Conservation (phyloP, 2,888 invertebrate genomes). For the Platycnemis pennipes region DNA sequence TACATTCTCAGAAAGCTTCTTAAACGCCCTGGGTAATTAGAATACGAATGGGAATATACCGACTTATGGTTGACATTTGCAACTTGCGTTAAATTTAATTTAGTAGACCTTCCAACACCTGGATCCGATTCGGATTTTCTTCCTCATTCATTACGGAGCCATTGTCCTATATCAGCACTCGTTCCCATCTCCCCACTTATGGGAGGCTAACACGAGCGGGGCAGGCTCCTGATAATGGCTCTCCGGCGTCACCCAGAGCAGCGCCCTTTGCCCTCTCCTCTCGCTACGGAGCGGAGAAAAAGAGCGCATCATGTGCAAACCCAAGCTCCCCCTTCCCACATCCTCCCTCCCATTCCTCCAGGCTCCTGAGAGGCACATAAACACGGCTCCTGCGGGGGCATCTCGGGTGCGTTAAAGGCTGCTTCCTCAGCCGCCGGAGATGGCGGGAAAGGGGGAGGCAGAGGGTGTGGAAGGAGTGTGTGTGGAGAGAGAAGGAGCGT, state of each 20-base stretch:
- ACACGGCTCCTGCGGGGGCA: slow-evolving; percentile 47
- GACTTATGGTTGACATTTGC: too few relatives aligned
- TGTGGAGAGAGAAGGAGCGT: neutral
- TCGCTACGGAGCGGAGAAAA: neutral
- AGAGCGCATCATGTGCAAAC: slow-evolving; percentile 15
- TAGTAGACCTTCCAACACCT: neutral
- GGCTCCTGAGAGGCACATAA: slow-evolving; percentile 50
- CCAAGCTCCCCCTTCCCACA: neutral
- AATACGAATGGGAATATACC: too few relatives aligned
- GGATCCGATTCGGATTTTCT: neutral
- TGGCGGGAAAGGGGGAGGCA: neutral
- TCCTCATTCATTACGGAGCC: neutral
- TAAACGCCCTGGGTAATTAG: too few relatives aligned
- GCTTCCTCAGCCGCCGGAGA: neutral
- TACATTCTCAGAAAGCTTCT: too few relatives aligned
- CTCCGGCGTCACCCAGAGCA: neutral
- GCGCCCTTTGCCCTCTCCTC: neutral
- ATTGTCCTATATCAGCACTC: slow-evolving; percentile 12
- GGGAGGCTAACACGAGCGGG: neutral
- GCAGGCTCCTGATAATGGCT: neutral
- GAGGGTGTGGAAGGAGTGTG: neutral
- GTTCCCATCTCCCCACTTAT: neutral
- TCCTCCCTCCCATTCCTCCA: neutral
- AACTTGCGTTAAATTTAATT: neutral
- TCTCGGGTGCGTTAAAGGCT: slow-evolving; percentile 53